A percentile compares a stretch with the other conserved stretches of the same genome.
phyloP scores from a whole-genome alignment of 2,797 vertebrate species.

The Steatocranus sp. region DNA sequence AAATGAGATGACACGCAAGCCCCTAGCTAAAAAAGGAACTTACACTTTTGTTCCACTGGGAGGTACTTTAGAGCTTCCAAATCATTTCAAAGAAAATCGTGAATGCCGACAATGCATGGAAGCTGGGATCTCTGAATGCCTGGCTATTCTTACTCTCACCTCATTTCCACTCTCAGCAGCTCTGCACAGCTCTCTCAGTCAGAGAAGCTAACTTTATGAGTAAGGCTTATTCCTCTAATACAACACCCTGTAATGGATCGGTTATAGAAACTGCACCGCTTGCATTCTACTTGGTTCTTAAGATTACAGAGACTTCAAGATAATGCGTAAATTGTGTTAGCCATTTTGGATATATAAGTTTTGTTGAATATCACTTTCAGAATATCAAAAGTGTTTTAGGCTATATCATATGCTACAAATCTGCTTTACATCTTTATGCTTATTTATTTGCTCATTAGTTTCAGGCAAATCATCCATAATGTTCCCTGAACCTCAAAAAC shows the following conservation, averaged over 20 bases:
- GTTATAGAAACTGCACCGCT: slow-evolving; percentile 24
- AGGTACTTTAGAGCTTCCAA: slow-evolving; percentile 17
- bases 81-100: slow-evolving; percentile 7
- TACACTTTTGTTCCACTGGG: slow-evolving; percentile 37
- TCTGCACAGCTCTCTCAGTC: slow-evolving; percentile 20
- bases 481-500: neutral
- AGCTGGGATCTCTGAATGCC: slow-evolving; percentile 32
- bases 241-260: neutral
- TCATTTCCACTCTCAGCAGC: slow-evolving; percentile 36
- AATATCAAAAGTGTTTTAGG: neutral
- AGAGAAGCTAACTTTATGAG: slow-evolving; percentile 44
- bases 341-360: neutral
- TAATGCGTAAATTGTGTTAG: neutral
- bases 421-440: neutral
- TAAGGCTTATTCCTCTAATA: slow-evolving; percentile 18
- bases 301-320: neutral
- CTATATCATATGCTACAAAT: neutral
- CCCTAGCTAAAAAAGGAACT: neutral
- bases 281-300: neutral
- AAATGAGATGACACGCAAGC: neutral
- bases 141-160: slow-evolving; percentile 61
- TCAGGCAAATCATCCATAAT: neutral
- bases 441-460: neutral
- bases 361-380: neutral
- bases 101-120: slow-evolving; percentile 58